phyloP scores from a whole-genome alignment of 2,797 vertebrate genomes.

The Pitangus sulphuratus region DNA sequence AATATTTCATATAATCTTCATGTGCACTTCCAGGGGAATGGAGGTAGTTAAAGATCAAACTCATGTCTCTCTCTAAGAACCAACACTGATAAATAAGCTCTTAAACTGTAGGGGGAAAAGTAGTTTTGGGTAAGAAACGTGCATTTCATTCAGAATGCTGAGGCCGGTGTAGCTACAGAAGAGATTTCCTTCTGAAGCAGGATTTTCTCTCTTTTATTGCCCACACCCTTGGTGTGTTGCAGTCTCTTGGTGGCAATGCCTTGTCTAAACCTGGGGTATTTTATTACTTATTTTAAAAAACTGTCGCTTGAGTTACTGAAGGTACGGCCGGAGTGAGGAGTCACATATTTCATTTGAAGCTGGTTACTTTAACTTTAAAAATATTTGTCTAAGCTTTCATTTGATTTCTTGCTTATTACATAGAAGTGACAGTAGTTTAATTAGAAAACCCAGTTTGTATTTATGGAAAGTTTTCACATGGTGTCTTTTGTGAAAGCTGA shows the following conservation, averaged over 20 bases:
- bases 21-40: not conserved
- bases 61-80: not conserved
- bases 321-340: not conserved
- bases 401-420: not conserved
- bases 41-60: not conserved
- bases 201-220: not conserved
- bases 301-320: not conserved
- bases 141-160: rapidly evolving
- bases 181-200: not conserved
- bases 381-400: slow-evolving; percentile 19
- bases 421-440: slow-evolving; percentile 55
- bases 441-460: slow-evolving; percentile 49
- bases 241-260: not conserved
- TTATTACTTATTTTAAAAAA: not conserved
- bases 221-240: not conserved
- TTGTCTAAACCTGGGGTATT: not conserved
- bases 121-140: not conserved
- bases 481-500: slow-evolving; percentile 41
- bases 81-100: not conserved
- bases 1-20: not conserved
- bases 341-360: not conserved
- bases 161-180: not conserved
- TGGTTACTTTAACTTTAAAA: slow-evolving; percentile 31
- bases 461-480: slow-evolving; percentile 64
- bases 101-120: not conserved